Base-by-base conservation (phyloP, 1,140 invertebrate genomes). In the Magallana ariakensis region DNA sequence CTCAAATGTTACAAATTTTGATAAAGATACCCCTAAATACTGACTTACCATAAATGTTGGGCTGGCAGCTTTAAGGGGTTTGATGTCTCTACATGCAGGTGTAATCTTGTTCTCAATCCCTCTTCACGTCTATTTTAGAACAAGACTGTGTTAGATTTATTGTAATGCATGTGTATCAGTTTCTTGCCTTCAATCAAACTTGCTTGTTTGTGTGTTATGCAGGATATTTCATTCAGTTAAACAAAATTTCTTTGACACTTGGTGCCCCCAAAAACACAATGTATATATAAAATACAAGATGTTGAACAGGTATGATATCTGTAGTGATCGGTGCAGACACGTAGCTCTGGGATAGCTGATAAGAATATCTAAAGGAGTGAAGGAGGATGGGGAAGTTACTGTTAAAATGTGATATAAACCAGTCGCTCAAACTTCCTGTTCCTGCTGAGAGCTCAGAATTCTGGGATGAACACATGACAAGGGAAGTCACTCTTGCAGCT, bases 361-460 rank as follows among this genome's bases (percentile, higher is more conserved):
- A 75, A 13, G 1, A 26, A 26, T 26, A 26, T 75, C 26, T 26
- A 6, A 11, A 26, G 4, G 7, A 26, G 10, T 75, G 66, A 26
- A 13, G 66, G 66, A 75, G 66, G 19, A 75, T 26, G 66, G 66
- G 26, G 66, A 13, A 75, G 66, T 75, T 15, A 75, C 9, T 75
- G 66, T 75, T 60, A 19, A 75, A 13, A 11, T 9, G 11, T 75
- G 33, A 75, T 19, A 75, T 75, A 26, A 75, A 13, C 2, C 22
- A 26, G 33, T 75, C 66, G 26, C 33, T 75, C 4, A 26, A 26
- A 75, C 66, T 75, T 75, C 66, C 66, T 75, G 66, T 75, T 75
- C 66, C 66, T 75, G 22, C 66, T 75, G 66, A 75, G 66, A 75
- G 33, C 8, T 13, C 22, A 15, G 66, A 75, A 75, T 22, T 75